A percentile compares a stretch with the other conserved stretches of the same genome.
These are phyloP conservation scores for Eutrigla gurnardus DNA, from an alignment of 2,797 vertebrate species.

Conservation along the genomic window DNA sequence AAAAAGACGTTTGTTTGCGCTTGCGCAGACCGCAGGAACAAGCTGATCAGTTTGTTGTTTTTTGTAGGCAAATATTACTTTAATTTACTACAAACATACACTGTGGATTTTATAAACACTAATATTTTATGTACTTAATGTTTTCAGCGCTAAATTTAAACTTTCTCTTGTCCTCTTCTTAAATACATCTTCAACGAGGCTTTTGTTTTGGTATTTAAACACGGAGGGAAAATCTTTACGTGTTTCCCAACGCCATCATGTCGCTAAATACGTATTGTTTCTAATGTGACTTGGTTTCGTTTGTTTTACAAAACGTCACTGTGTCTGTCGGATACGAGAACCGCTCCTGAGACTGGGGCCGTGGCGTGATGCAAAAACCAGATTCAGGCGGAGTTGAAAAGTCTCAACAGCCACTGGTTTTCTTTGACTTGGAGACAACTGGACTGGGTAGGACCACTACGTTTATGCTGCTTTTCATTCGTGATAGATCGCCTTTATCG, in stretches of 20 bases:
- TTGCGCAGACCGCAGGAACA: background rate
- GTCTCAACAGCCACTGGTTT: conserved; percentile 64
- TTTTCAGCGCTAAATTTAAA: background rate
- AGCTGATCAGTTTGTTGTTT: background rate
- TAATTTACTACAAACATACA: background rate
- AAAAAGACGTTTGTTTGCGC: background rate
- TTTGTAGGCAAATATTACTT: background rate
- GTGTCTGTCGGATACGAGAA: background rate
- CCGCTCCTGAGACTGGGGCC: background rate
- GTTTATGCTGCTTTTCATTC: background rate
- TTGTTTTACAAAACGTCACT: background rate
- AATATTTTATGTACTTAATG: background rate
- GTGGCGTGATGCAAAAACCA: conserved; percentile 28
- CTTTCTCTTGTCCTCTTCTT: background rate
- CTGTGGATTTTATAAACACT: fast-evolving
- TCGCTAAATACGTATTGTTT: background rate
- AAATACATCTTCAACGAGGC: background rate
- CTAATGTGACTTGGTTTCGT: fast-evolving
- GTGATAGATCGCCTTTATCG: too few species aligned
- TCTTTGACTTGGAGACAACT: conserved; percentile 86
- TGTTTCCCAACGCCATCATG: fast-evolving
- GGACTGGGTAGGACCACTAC: conserved; percentile 71
- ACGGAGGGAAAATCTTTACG: background rate
- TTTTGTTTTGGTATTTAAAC: conserved; percentile 41
- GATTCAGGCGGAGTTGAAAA: background rate